Evolutionary conservation across 1,140 invertebrate genomes (phyloP).

Genomic region (Zaprionus taronus): DNA sequence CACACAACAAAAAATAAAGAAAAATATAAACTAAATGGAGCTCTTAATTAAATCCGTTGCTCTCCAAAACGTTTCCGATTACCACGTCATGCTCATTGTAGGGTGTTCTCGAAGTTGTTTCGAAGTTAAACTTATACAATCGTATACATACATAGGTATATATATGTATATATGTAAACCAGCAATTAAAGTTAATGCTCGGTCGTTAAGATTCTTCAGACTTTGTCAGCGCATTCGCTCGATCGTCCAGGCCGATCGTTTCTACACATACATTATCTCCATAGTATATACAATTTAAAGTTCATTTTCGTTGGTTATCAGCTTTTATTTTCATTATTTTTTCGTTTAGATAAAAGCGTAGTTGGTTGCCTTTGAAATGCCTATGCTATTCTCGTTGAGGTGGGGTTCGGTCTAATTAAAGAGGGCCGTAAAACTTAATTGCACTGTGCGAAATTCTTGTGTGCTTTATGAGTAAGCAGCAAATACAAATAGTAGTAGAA

Average conservation of each 20-base stretch:
- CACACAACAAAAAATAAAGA: not conserved
- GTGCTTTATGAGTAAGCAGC: slow-evolving; percentile 21
- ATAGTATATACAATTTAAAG: slow-evolving; percentile 45
- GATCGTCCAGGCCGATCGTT: not conserved
- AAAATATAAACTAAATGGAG: slow-evolving; percentile 1
- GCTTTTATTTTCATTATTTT: slow-evolving; percentile 40
- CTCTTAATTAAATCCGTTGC: not conserved
- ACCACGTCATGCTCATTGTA: slow-evolving; percentile 15
- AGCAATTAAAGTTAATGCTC: slow-evolving; percentile 1
- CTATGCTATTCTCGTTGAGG: slow-evolving; percentile 28
- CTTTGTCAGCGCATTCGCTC: not conserved
- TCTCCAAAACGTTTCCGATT: not conserved
- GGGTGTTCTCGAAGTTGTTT: slow-evolving; percentile 18
- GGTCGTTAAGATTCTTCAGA: not conserved
- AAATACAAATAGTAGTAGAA: not conserved
- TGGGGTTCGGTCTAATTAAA: slow-evolving; percentile 31
- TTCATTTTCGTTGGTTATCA: slow-evolving; percentile 68
- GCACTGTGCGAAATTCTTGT: slow-evolving; percentile 35
- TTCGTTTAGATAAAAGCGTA: slow-evolving; percentile 32
- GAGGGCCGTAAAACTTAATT: slow-evolving; percentile 30
- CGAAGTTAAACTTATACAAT: not conserved
- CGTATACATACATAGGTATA: no score
- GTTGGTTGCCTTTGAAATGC: slow-evolving; percentile 34
- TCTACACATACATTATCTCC: slow-evolving; percentile 15
- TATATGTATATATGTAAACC: not conserved